Evolutionary conservation across 1,140 invertebrate species (phyloP), one percentile per base, ranked within the genome.

Genomic region (Stegodyphus mimosarum): DNA sequence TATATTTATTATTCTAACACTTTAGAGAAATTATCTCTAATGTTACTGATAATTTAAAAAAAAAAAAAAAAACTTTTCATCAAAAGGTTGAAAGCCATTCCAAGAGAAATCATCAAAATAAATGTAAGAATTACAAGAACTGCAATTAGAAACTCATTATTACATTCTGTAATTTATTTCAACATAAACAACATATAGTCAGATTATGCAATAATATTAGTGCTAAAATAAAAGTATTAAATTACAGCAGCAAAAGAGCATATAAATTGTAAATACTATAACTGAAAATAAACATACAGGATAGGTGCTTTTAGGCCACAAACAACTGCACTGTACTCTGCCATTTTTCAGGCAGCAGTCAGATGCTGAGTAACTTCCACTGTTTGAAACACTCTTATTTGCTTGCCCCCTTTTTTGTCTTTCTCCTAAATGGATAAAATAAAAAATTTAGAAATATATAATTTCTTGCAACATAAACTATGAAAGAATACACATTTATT

Each of bases 321-420:
- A 78, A 48, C 83, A 86, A 72, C 51, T 74, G 50, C 83, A 86
- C 52, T 70, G 66, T 50, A 78, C 69, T 71, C 75, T 15, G 9
- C 83, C 83, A 86, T 86, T 86, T 64, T 86, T 86, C 48, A 86
- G 33, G n/a, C 83, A 86, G 52, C 83, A 86, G 51, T 78, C 83
- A 64, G 66, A 72, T 10, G 63, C 9, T 6, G 83, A 64, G 6
- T 70, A 78, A 18, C 66, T 71, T 64, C 60, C 60, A 64, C 50
- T 13, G 52, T 18, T 78, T 52, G 53, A 17, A 64, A 55, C 6
- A 60, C 48, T 53, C 60, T 63, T 75, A 51, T 13, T 69, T 11
- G 11, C 6, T 60, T 75, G 71, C 81, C 81, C 67, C 55, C 13
- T 55, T 2, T 64, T 18, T 33, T 64, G 64, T 64, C 69, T 81